phyloP scores from a whole-genome alignment of 2,888 invertebrate genomes.

The Mellilla xanthometata region DNA sequence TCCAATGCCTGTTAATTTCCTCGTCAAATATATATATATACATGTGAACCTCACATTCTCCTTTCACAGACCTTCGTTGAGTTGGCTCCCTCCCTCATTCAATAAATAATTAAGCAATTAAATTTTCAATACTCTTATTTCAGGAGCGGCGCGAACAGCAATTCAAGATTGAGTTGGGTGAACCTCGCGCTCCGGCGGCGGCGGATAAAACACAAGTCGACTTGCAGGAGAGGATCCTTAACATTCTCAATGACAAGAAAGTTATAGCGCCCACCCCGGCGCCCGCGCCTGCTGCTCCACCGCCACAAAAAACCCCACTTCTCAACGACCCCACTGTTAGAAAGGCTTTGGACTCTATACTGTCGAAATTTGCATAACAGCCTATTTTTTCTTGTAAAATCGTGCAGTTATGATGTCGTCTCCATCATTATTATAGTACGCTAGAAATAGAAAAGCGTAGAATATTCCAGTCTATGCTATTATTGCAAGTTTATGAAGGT shows the following conservation, averaged over 20 bases:
- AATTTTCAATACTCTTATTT: neutral
- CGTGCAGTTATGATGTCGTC: too few species aligned
- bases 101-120: too few species aligned
- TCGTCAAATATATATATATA: too few species aligned
- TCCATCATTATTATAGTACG: too few species aligned
- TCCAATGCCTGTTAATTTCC: too few species aligned
- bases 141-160: constrained; percentile 89
- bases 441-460: too few species aligned
- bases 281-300: constrained; percentile 37
- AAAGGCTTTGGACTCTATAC: constrained; percentile 88
- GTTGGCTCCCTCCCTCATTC: too few species aligned
- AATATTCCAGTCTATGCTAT: too few species aligned
- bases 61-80: too few species aligned
- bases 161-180: constrained; percentile 88
- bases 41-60: too few species aligned
- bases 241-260: constrained; percentile 88
- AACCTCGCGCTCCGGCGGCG: constrained; percentile 76
- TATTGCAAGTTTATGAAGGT: too few species aligned
- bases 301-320: constrained; percentile 77
- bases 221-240: constrained; percentile 90
- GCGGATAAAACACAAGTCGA: constrained; percentile 84
- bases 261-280: constrained; percentile 40
- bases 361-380: constrained; percentile 66
- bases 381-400: too few species aligned
- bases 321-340: constrained; percentile 90